Evolutionary conservation across 92 coral and sea anemone genomes (phyloP), one percentile per base, ranked within the genome.

Genomic region (Umimayanthus kanabou): DNA sequence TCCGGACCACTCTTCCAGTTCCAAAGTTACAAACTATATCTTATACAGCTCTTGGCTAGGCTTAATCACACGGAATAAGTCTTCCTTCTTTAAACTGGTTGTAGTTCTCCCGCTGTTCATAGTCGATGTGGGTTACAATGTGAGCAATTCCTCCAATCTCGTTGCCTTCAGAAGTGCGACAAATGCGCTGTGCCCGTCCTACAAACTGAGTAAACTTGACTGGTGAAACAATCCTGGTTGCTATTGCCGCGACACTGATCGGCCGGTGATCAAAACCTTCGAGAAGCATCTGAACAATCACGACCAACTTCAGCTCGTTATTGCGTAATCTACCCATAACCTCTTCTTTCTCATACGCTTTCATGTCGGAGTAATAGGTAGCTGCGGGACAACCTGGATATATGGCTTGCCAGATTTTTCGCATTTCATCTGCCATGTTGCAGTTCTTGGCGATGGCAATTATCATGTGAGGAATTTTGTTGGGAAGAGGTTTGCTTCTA

Each of bases 211-310:
- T 81, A 79, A 90, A 90, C 81, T 90, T 90, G 6, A 85, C 81
- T 26, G 92, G 74, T 18, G 92, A 85, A 2, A 9, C n/a, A 11
- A 90, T 90, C 7, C 14, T 80, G 73, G 89, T 85, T 75, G 80
- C 29, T 9, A 90, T 80, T 0, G 87, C 92, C 1, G 92, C 92
- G 2, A 90, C 85, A 47, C 89, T 85, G 7, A 90, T 85, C 5
- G 90, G 89, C 8, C 87, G 92, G 18, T 90, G 82, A 16, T 90
- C 92, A 29, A 80, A 90, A 0, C 92, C 92, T 49, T 90, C 92
- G n/a, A 77, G 86, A 2, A 90, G 75, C 84, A 73, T 80, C 0
- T 39, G 81, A 1, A 90, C 87, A 1, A 90, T 81, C 42, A 90
- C 89, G 6, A 90, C 86, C 0, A 90, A 82, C 84, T 87, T 72